Conservation (phyloP, 2,888 invertebrate species). For the Sepiola atlantica region DNA sequence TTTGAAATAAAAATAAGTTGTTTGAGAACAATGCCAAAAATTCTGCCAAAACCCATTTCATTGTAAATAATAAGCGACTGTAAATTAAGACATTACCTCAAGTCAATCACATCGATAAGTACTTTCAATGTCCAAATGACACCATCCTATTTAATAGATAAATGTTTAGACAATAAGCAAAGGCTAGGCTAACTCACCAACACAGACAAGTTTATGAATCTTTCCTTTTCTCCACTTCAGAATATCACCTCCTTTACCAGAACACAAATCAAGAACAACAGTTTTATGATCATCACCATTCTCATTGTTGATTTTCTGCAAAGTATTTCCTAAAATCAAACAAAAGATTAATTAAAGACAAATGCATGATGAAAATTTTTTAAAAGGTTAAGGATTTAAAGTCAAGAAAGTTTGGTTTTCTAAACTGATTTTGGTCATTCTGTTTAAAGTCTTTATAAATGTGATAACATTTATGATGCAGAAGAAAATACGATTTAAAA, state of each 20-base stretch:
- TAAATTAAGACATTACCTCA: not conserved
- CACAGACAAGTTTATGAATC: conserved; percentile 89
- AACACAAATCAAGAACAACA: conserved; percentile 91
- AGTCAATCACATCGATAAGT: not conserved
- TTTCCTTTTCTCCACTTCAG: conserved; percentile 92
- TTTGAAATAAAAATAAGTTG: too few relatives aligned
- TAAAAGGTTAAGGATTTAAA: too few relatives aligned
- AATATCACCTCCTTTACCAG: conserved; percentile 98
- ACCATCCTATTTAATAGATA: too few relatives aligned
- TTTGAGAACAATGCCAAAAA: too few relatives aligned
- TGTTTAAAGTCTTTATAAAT: too few relatives aligned
- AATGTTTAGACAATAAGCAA: not conserved
- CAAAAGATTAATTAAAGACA: not conserved
- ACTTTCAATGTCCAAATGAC: not conserved
- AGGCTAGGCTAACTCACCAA: conserved; percentile 76
- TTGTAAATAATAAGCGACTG: too few relatives aligned
- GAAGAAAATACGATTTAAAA: too few relatives aligned
- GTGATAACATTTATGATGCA: too few relatives aligned
- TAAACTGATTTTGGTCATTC: too few relatives aligned
- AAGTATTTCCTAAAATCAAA: conserved; percentile 79
- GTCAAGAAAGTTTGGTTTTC: too few relatives aligned
- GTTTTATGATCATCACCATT: conserved; percentile 50
- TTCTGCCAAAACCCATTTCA: too few relatives aligned
- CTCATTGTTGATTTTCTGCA: conserved; percentile 77
- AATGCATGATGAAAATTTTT: not conserved